Conservation (phyloP, 2,888 invertebrate genomes). For the Scaptomyza polygonia region DNA sequence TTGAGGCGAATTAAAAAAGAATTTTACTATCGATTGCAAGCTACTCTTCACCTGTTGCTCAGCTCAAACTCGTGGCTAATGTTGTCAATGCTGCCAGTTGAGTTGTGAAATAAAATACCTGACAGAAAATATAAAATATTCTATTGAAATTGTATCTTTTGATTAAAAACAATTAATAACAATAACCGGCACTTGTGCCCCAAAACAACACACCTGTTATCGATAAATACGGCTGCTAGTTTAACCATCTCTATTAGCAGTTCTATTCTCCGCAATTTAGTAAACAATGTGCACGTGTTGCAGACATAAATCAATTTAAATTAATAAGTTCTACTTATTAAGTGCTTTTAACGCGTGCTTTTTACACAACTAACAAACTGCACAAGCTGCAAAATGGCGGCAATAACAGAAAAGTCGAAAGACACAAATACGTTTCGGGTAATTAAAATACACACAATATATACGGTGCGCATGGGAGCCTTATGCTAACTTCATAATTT, state of each 20-base stretch:
- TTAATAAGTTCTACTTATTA: neutral
- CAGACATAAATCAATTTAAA: neutral
- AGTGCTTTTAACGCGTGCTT: neutral
- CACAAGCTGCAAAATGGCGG: constrained; percentile 46
- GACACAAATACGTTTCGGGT: constrained; percentile 92
- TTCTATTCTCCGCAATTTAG: constrained; percentile 28
- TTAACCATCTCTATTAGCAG: constrained; percentile 2
- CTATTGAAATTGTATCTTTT: neutral
- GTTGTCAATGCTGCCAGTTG: neutral
- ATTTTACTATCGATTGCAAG: neutral
- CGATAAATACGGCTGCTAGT: neutral
- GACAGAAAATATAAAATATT: neutral
- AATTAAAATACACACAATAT: constrained; percentile 59
- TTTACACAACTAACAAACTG: neutral
- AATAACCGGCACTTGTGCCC: neutral
- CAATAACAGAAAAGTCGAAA: constrained; percentile 87
- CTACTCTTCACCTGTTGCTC: neutral
- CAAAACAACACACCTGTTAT: constrained; percentile 4
- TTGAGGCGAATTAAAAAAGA: neutral
- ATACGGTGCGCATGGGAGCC: neutral
- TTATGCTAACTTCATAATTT: neutral
- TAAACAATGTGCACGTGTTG: constrained; percentile 58
- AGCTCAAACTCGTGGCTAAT: neutral
- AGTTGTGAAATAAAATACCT: neutral
- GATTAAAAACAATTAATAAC: neutral